Evolutionary conservation across 1,140 invertebrate genomes (phyloP).

Genomic region (Heliconius melpomene): DNA sequence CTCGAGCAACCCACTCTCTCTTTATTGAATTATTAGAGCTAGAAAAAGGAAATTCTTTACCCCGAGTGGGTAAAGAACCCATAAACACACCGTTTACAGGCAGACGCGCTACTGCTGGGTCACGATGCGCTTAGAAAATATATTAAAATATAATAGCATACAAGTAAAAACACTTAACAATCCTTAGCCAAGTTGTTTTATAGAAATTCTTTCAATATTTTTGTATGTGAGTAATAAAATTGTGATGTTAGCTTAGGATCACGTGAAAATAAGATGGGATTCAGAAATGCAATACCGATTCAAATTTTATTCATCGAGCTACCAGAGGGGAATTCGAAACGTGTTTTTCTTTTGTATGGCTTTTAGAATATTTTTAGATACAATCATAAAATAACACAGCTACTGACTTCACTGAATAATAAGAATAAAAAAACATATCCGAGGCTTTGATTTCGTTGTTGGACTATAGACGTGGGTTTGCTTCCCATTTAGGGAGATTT

Average conservation of each 20-base stretch:
- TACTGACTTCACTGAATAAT: not conserved
- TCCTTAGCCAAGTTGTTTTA: not conserved
- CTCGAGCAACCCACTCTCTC: too few relatives aligned
- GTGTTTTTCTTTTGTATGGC: slow-evolving; percentile 1
- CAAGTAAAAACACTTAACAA: not conserved
- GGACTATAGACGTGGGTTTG: too few relatives aligned
- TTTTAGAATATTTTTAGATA: slow-evolving; percentile 1
- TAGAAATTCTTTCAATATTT: not conserved
- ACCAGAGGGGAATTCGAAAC: not conserved
- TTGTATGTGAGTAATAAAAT: slow-evolving; percentile 15
- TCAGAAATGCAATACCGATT: slow-evolving; percentile 24
- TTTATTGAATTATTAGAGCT: too few relatives aligned
- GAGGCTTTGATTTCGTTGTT: too few relatives aligned
- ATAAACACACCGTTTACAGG: too few relatives aligned
- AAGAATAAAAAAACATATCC: not conserved
- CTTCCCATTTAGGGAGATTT: too few relatives aligned
- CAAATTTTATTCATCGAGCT: slow-evolving; percentile 24
- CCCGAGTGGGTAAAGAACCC: too few relatives aligned
- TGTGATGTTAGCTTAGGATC: slow-evolving; percentile 25
- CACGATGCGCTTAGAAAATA: too few relatives aligned
- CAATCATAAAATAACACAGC: not conserved
- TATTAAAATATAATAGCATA: not conserved
- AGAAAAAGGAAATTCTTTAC: too few relatives aligned
- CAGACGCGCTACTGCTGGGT: too few relatives aligned
- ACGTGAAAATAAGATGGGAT: slow-evolving; percentile 17